phyloP scores from a whole-genome alignment of 2,888 invertebrate species.

The Eueremaeus valkanovi region DNA sequence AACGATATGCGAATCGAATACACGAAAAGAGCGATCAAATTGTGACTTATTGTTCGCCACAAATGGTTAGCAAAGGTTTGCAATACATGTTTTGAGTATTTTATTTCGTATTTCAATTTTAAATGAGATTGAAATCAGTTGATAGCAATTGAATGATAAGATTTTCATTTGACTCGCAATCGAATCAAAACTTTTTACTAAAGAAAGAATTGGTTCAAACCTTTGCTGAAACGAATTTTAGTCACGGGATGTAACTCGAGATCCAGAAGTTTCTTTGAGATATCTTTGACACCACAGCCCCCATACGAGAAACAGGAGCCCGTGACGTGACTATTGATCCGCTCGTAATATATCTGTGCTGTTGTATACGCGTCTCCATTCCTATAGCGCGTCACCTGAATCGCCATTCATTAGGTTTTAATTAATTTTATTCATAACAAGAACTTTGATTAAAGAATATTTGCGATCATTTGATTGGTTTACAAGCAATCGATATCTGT shows the following conservation, averaged over 20 bases:
- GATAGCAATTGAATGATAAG: conserved; percentile 1
- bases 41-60: background rate
- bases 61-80: background rate
- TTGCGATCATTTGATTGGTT: too few relatives aligned
- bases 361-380: conserved; percentile 77
- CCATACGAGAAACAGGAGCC: conserved; percentile 72
- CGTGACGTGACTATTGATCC: conserved; percentile 73
- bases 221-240: conserved; percentile 72
- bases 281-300: conserved; percentile 70
- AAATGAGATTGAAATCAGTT: background rate
- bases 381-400: conserved; percentile 71
- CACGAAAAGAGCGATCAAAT: background rate
- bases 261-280: conserved; percentile 60
- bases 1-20: background rate
- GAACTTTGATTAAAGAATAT: too few relatives aligned
- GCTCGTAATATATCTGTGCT: conserved; percentile 76
- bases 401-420: conserved; percentile 43
- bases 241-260: conserved; percentile 66
- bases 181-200: background rate
- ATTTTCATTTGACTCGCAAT: background rate
- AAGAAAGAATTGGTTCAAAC: conserved; percentile 47
- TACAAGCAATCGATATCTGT: too few relatives aligned
- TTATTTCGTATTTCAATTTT: background rate
- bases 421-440: too few relatives aligned
- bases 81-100: background rate